Evolutionary conservation across 2,797 vertebrate species (phyloP).

Genomic region (Myripristis murdjan): DNA sequence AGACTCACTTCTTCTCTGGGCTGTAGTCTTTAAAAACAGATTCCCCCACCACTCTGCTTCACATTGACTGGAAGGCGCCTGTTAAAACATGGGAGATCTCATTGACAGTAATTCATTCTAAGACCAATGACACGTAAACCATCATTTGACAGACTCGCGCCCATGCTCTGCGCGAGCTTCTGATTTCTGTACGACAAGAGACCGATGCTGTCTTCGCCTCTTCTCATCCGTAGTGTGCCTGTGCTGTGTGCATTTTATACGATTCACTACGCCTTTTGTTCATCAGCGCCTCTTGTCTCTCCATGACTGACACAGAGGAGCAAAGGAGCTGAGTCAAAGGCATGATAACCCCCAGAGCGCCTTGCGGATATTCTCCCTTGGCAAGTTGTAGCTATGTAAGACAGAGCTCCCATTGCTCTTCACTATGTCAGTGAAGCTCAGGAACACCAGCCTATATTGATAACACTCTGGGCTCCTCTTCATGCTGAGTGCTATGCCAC

Average conservation of each 20-base stretch:
- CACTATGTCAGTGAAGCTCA: conserved; percentile 35
- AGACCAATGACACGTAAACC: conserved; percentile 19
- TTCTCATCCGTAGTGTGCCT: background rate
- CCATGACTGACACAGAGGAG: conserved; percentile 19
- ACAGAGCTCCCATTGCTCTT: conserved; percentile 37
- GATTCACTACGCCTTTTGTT: conserved; percentile 24
- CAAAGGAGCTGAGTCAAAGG: conserved; percentile 33
- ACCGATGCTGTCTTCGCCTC: background rate
- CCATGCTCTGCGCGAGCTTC: background rate
- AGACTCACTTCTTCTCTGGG: background rate
- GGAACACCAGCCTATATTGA: conserved; percentile 44
- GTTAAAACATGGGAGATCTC: background rate
- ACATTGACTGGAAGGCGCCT: background rate
- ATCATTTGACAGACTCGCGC: background rate
- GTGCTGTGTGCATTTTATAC: conserved; percentile 8
- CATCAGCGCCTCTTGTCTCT: background rate
- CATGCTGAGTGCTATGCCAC: conserved; percentile 31
- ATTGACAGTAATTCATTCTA: conserved; percentile 29
- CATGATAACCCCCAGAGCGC: conserved; percentile 47
- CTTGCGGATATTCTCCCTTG: conserved; percentile 29
- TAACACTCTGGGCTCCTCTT: conserved; percentile 36
- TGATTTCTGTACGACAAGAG: background rate
- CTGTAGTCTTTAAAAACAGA: background rate
- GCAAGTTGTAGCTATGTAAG: conserved; percentile 38
- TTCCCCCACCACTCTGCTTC: background rate